phyloP scores from a whole-genome alignment of 2,888 invertebrate species.

The Perithous albicinctus region DNA sequence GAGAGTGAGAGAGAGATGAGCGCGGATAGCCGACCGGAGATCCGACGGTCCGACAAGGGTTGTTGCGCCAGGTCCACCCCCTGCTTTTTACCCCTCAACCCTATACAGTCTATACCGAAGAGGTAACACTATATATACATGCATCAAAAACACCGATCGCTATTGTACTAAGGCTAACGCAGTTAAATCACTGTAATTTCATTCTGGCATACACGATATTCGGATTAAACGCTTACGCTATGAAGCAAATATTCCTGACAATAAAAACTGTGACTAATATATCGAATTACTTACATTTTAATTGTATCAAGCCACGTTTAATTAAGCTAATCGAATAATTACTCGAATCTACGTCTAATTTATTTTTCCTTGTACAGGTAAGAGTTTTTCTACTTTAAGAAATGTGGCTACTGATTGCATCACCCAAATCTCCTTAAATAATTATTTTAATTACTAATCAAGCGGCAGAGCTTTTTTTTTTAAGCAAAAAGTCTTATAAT shows the following conservation, averaged over 20 bases:
- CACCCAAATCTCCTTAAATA: too few relatives aligned
- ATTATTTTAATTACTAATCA: too few relatives aligned
- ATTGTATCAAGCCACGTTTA: background rate
- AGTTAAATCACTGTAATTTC: slow-evolving; percentile 29
- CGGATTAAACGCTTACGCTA: background rate
- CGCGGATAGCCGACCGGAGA: slow-evolving; percentile 78
- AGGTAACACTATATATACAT: slow-evolving; percentile 37
- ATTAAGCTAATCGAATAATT: background rate
- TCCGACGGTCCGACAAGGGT: slow-evolving; percentile 78
- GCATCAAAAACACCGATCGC: slow-evolving; percentile 34
- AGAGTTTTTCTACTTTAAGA: too few relatives aligned
- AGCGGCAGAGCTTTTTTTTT: too few relatives aligned
- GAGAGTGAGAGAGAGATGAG: slow-evolving; percentile 79
- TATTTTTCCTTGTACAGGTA: too few relatives aligned
- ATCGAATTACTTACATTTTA: background rate
- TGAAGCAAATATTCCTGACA: background rate
- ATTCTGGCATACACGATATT: slow-evolving; percentile 2
- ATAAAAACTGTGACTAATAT: background rate
- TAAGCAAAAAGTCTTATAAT: too few relatives aligned
- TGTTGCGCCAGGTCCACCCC: slow-evolving; percentile 59
- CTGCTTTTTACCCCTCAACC: slow-evolving; percentile 25
- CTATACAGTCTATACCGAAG: background rate
- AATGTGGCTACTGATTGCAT: too few relatives aligned
- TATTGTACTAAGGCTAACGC: slow-evolving; percentile 31
- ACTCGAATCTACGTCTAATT: background rate